phyloP scores from a whole-genome alignment of 2,888 invertebrate species.

The Ectemnius continuus region DNA sequence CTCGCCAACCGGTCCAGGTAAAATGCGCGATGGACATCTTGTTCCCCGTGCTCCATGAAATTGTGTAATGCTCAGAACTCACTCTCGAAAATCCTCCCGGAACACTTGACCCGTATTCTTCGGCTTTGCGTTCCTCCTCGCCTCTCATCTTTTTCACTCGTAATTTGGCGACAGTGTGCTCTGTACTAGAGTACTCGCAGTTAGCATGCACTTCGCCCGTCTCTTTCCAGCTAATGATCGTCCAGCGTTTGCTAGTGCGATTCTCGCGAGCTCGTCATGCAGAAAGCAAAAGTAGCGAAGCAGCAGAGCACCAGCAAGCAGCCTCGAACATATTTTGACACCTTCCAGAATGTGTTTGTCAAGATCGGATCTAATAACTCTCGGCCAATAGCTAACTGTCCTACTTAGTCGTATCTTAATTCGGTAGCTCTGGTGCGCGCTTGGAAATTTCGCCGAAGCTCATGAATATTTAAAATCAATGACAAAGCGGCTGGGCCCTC shows the following conservation, averaged over 20 bases:
- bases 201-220: too few species aligned
- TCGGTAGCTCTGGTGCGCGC: constrained; percentile 2
- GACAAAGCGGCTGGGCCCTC: not conserved
- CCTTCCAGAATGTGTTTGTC: not conserved
- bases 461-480: constrained; percentile 39
- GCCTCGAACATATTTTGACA: not conserved
- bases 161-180: too few species aligned
- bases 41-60: constrained; percentile 23
- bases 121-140: not conserved
- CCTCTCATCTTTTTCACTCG: not conserved
- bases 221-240: not conserved
- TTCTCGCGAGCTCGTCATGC: not conserved
- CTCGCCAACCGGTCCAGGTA: constrained; percentile 38
- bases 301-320: not conserved
- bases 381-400: constrained; percentile 25
- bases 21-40: constrained; percentile 17
- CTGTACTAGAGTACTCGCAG: too few species aligned
- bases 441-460: constrained; percentile 26
- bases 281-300: not conserved
- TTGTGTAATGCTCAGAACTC: constrained; percentile 19
- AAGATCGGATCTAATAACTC: constrained; percentile 33
- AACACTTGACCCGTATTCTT: not conserved
- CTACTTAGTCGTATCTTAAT: constrained; percentile 33
- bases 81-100: not conserved
- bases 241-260: not conserved